These are phyloP conservation scores for Alloplasta piceator DNA, from an alignment of 2,888 invertebrate genomes.

Conservation along the genomic window DNA sequence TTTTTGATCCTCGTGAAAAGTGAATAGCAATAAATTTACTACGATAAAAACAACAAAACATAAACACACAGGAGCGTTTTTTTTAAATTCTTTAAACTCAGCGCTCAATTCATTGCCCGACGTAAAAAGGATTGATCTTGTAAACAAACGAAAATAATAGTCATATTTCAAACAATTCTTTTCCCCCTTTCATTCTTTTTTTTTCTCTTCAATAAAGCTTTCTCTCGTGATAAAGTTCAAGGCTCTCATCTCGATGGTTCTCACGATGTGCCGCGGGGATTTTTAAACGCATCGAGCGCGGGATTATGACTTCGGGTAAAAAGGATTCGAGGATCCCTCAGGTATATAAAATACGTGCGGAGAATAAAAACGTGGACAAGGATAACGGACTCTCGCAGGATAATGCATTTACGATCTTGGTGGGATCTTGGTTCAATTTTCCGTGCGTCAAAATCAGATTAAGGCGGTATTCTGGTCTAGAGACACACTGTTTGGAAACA, in stretches of 20 bases:
- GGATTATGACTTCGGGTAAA: conserved; percentile 60
- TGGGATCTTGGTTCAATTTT: conserved; percentile 13
- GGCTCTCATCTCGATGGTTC: conserved; percentile 14
- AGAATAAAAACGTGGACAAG: conserved; percentile 49
- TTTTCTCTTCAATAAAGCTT: neutral
- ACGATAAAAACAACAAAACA: no score
- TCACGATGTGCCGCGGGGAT: conserved; percentile 12
- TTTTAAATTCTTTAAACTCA: no score
- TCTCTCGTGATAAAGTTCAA: conserved; percentile 12
- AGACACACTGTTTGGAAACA: no score
- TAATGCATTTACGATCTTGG: conserved; percentile 11
- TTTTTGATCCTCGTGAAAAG: conserved; percentile 1
- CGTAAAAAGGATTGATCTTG: no score
- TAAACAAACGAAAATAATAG: neutral
- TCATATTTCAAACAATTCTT: neutral
- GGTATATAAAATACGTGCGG: conserved; percentile 27
- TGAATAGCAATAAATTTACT: no score
- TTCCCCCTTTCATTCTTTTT: no score
- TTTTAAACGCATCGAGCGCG: conserved; percentile 49
- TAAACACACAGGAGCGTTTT: no score
- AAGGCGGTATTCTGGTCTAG: neutral
- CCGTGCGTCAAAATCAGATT: conserved; percentile 6
- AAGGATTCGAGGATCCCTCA: conserved; percentile 43
- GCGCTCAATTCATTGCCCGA: no score
- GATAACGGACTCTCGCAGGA: conserved; percentile 11